A percentile compares a stretch with the other conserved stretches of the same genome.
Conservation (phyloP, 2,797 vertebrate species). For the Xyrichtys novacula region DNA sequence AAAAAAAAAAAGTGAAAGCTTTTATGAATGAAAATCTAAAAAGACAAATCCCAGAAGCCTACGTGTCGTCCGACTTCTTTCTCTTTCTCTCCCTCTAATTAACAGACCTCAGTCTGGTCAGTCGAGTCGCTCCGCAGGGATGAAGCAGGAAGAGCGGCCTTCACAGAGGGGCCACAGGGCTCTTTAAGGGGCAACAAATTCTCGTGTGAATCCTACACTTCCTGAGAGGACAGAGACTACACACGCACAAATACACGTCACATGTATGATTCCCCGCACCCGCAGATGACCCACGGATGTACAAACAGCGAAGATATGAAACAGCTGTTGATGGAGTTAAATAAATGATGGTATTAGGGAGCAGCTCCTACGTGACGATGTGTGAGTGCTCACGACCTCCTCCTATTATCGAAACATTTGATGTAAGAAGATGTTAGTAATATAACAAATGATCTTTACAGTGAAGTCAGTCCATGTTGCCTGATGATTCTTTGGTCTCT, state of each 20-base stretch:
- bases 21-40: neutral
- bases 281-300: conserved; percentile 11
- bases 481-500: neutral
- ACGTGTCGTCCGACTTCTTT: neutral
- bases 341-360: neutral
- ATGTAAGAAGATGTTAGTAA: neutral
- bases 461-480: neutral
- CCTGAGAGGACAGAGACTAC: conserved; percentile 37
- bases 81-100: conserved; percentile 32
- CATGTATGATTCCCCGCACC: conserved; percentile 23
- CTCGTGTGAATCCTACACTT: conserved; percentile 78
- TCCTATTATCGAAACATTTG: neutral
- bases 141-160: conserved; percentile 68
- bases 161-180: conserved; percentile 53
- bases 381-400: neutral
- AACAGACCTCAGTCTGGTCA: conserved; percentile 21
- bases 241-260: conserved; percentile 14
- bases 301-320: conserved; percentile 50
- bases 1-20: no score
- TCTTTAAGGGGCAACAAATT: conserved; percentile 67
- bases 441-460: neutral
- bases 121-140: conserved; percentile 64
- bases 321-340: conserved; percentile 43
- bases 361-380: neutral
- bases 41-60: conserved; percentile 6